Evolutionary conservation across 2,888 invertebrate genomes (phyloP), one percentile per base, ranked within the genome.

Genomic region (Galerucella nymphaeae): DNA sequence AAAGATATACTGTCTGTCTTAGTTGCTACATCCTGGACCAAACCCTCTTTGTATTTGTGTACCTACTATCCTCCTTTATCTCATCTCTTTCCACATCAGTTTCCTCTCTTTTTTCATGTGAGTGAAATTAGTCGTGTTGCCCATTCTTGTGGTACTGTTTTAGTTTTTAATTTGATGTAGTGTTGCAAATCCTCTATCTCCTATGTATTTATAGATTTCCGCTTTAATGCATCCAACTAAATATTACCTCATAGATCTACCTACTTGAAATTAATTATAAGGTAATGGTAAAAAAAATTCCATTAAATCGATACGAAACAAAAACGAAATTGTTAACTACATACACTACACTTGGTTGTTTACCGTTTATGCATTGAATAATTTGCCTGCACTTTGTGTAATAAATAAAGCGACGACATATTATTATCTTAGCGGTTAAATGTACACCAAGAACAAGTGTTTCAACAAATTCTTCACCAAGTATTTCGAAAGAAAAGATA

Each of bases 341-440:
- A 48, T 16, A 38, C 30, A 38, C 8, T 18, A 18, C 63, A 48
- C 16, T 63, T 63, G 45, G 42, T 63, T 48, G 23, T 67, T 58
- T 23, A 58, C 30, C 48, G 58, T 41, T 45, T 66, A 38, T n/a
- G 13, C 23, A 68, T 38, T 38, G 61, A 69, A 63, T 69, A 62
- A 69, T 69, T 63, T 69, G 14, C 53, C 63, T 45, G 50, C 62
- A 57, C 18, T 61, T 53, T 61, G 63, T 14, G 23, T n/a, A 30
- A 30, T 58, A 58, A 58, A 58, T 30, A 30, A 13, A 58, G n/a
- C 8, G 53, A 16, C 18, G 16, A 53, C 53, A 18, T 53, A 16
- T 53, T 53, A 53, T 53, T 53, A 53, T 53, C 11, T 18, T 53
- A 16, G n/a, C 18, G 16, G n/a, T 18, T 53, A 16, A 18, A 53